Conservation (phyloP, 2,888 invertebrate species). For the Scotopteryx bipunctaria region DNA sequence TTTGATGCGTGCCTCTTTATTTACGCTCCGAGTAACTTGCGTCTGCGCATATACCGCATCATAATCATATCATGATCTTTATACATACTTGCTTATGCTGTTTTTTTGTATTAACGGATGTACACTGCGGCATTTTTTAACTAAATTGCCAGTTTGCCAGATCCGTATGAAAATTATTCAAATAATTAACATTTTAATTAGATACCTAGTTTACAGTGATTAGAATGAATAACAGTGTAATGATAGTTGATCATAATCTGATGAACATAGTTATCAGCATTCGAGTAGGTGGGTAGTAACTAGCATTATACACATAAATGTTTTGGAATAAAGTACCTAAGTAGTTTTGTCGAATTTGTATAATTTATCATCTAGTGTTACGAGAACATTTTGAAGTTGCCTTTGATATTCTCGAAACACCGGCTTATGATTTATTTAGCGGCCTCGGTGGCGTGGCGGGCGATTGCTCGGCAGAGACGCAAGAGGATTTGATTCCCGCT, state of each 20-base stretch:
- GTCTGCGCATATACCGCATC: conserved; percentile 31
- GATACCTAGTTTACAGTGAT: too few species aligned
- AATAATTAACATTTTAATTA: too few species aligned
- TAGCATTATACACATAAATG: too few species aligned
- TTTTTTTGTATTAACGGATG: neutral
- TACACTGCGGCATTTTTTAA: neutral
- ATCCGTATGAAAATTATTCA: too few species aligned
- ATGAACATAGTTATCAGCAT: too few species aligned
- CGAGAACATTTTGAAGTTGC: conserved; percentile 66
- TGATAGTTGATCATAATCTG: too few species aligned
- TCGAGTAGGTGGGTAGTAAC: too few species aligned
- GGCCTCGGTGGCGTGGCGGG: too few species aligned
- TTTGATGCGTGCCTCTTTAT: conserved; percentile 42
- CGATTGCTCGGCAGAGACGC: too few species aligned
- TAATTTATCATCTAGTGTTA: conserved; percentile 53
- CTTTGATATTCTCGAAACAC: conserved; percentile 64
- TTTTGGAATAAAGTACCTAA: too few species aligned
- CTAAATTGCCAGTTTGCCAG: neutral
- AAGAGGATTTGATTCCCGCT: too few species aligned
- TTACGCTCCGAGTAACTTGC: conserved; percentile 42
- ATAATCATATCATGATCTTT: conserved; percentile 27
- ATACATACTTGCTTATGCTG: conserved; percentile 10
- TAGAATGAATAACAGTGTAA: too few species aligned
- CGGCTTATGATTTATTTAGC: conserved; percentile 70
- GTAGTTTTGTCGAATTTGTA: conserved; percentile 36